Percentiles rank a stretch among this genome's conserved stretches.
These are phyloP conservation scores for Eulemur macaco DNA, from an alignment of 2,113 vertebrate genomes.

Conservation along the genomic window DNA sequence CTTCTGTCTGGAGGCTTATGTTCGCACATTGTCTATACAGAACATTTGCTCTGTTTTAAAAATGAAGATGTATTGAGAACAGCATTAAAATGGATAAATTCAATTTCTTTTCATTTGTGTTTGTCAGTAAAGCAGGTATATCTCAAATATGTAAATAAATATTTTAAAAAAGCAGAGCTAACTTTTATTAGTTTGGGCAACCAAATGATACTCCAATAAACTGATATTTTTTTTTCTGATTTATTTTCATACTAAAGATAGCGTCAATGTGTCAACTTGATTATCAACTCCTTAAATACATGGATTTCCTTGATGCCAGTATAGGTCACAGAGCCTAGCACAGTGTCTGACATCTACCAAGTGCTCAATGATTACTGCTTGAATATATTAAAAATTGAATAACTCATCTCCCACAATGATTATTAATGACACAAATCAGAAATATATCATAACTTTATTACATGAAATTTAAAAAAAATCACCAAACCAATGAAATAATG, in stretches of 20 bases:
- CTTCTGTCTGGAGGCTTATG: not conserved
- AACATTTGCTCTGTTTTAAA: not conserved
- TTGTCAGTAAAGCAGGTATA: not conserved
- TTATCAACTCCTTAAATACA: not conserved
- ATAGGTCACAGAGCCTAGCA: not conserved
- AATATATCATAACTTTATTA: not conserved
- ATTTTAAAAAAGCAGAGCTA: not conserved
- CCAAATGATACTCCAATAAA: not conserved
- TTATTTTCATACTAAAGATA: not conserved
- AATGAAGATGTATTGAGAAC: not conserved
- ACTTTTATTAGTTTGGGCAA: not conserved
- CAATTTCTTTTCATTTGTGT: not conserved
- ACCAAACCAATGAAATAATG: not conserved
- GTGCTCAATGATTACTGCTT: not conserved
- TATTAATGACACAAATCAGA: not conserved
- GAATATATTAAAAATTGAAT: not conserved
- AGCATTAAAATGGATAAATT: not conserved
- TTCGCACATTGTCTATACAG: not conserved
- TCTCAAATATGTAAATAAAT: not conserved
- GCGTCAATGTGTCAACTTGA: not conserved
- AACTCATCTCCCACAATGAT: not conserved
- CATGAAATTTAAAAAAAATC: not conserved
- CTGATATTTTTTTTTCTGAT: not conserved
- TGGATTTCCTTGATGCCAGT: not conserved
- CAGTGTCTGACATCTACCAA: not conserved